phyloP scores from a whole-genome alignment of 2,113 vertebrate genomes.

The Engraulis encrasicolus region DNA sequence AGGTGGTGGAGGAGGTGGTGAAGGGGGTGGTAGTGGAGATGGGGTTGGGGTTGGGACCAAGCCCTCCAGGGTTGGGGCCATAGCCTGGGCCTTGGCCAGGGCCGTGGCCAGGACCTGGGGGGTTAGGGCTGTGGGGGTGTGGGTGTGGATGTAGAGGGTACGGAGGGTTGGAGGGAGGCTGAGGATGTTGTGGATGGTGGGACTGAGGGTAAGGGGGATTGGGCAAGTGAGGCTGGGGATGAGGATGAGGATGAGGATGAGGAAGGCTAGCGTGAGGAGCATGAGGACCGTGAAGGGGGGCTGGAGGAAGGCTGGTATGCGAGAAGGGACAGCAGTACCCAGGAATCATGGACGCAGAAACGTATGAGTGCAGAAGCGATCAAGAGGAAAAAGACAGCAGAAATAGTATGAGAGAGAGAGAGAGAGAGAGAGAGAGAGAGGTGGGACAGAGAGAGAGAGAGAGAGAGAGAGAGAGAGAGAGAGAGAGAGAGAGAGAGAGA shows the following conservation, averaged over 20 bases:
- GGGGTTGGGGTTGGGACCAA: conserved; percentile 72
- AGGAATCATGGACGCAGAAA: too few relatives aligned
- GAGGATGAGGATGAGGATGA: background rate
- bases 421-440: conserved; percentile 38
- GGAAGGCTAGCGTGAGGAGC: conserved; percentile 20
- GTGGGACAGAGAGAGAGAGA: conserved; percentile 25
- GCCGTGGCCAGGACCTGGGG: conserved; percentile 27
- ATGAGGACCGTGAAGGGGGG: conserved; percentile 22
- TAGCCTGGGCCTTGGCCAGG: conserved; percentile 61
- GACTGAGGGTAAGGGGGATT: background rate
- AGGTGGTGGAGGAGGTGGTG: conserved; percentile 56
- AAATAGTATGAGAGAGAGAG: background rate
- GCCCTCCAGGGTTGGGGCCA: conserved; percentile 75
- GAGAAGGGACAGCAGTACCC: conserved; percentile 19
- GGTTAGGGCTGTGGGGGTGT: conserved; percentile 47
- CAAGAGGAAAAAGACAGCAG: conserved; percentile 4
- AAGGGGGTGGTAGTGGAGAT: conserved; percentile 42
- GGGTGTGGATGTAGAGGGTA: background rate
- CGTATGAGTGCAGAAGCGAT: conserved; percentile 19
- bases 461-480: too few relatives aligned
- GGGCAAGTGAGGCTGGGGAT: background rate
- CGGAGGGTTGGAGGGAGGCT: background rate
- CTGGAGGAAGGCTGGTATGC: background rate
- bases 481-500: conserved; percentile 37
- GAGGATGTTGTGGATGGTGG: conserved; percentile 45